These are phyloP conservation scores for Mustela lutreola DNA, from an alignment of 2,113 vertebrate genomes.

Conservation along the genomic window DNA sequence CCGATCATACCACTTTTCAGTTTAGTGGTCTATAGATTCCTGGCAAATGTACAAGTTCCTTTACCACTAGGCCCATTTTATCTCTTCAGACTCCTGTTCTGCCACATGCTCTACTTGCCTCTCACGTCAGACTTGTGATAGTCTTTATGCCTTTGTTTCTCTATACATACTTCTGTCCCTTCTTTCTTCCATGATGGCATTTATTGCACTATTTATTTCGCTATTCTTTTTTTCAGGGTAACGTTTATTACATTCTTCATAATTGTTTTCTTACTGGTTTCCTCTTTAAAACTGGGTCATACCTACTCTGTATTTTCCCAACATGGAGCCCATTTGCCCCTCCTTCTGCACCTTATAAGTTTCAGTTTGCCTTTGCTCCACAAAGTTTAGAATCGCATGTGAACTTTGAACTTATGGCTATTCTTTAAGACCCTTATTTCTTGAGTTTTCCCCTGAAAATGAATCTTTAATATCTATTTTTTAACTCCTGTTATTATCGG, in stretches of 20 bases:
- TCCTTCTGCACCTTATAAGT: neutral
- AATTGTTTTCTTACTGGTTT: neutral
- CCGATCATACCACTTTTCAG: neutral
- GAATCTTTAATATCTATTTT: conserved; percentile 7
- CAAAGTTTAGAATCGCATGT: neutral
- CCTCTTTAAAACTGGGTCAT: neutral
- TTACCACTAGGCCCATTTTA: neutral
- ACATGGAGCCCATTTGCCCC: neutral
- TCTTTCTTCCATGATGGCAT: neutral
- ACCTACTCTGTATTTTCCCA: neutral
- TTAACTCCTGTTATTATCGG: neutral
- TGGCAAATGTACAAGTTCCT: neutral
- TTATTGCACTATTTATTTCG: neutral
- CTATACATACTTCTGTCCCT: neutral
- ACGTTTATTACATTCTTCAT: neutral
- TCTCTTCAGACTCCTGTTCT: neutral
- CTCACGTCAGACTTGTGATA: neutral
- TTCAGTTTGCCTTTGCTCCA: neutral
- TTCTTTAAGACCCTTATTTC: neutral
- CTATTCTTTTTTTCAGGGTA: neutral
- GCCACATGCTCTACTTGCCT: neutral
- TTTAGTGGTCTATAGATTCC: conserved; percentile 21
- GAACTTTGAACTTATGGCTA: neutral
- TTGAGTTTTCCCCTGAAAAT: neutral
- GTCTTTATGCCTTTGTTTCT: neutral